Conservation (phyloP, 2,888 invertebrate species). For the Helobdella robusta region DNA sequence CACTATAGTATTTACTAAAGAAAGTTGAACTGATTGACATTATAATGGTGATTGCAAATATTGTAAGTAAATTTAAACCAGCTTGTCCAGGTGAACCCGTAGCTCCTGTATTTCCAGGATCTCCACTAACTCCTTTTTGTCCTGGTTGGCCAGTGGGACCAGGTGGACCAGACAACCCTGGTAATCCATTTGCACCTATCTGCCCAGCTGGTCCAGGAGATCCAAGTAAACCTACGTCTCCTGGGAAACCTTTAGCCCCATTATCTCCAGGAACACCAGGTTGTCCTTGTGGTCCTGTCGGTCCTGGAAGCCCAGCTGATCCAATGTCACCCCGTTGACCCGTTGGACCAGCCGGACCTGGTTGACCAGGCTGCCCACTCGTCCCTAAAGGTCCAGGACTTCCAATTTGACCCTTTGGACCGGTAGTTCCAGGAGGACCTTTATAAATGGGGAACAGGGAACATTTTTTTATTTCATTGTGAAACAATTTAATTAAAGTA, state of each 20-base stretch:
- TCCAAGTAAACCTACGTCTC: slow-evolving; percentile 39
- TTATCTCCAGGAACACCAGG: background rate
- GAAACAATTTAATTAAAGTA: no score
- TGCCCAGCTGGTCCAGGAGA: slow-evolving; percentile 41
- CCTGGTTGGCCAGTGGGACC: slow-evolving; percentile 31
- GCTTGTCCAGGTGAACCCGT: slow-evolving; percentile 7
- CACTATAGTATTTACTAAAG: no score
- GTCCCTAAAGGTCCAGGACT: slow-evolving; percentile 25
- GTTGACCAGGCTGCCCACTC: slow-evolving; percentile 24
- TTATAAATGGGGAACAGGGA: background rate
- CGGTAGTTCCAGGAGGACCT: slow-evolving; percentile 27
- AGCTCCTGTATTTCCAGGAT: background rate
- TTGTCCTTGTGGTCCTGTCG: background rate
- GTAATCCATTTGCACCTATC: slow-evolving; percentile 38
- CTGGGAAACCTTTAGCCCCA: background rate
- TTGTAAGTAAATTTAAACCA: background rate
- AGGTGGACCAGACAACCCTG: slow-evolving; percentile 39
- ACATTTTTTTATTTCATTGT: background rate
- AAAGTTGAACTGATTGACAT: no score
- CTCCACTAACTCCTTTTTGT: slow-evolving; percentile 28
- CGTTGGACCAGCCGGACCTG: slow-evolving; percentile 7
- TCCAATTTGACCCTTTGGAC: slow-evolving; percentile 23
- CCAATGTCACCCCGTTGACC: slow-evolving; percentile 10
- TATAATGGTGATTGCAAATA: background rate
- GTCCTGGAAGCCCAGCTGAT: background rate